Conservation (phyloP, 1,140 invertebrate genomes). For the Neodiprion virginianus region DNA sequence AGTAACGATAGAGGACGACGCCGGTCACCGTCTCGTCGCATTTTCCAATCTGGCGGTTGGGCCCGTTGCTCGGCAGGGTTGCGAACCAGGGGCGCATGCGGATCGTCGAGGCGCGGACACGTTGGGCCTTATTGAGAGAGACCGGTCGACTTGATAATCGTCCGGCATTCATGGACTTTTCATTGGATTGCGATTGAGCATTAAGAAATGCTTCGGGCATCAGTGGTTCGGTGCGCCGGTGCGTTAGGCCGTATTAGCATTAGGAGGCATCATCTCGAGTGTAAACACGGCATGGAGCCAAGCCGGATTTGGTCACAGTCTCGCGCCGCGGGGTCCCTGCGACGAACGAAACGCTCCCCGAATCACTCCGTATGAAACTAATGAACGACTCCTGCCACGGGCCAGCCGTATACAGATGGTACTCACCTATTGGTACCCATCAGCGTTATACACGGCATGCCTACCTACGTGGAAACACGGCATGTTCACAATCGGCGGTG, state of each 20-base stretch:
- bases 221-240: constrained; percentile 27
- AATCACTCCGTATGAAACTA: not conserved
- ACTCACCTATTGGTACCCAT: not conserved
- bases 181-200: constrained; percentile 65
- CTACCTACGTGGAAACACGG: too few relatives aligned
- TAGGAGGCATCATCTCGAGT: constrained; percentile 64
- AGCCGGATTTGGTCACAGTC: constrained; percentile 60
- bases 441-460: too few relatives aligned
- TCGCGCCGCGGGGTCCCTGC: constrained; percentile 47
- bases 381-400: constrained; percentile 6
- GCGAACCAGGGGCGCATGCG: constrained; percentile 23
- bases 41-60: constrained; percentile 51
- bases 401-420: not conserved
- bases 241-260: constrained; percentile 55
- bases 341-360: not conserved
- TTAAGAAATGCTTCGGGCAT: constrained; percentile 54
- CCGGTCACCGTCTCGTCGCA: not conserved
- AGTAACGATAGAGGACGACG: not conserved
- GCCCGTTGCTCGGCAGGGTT: constrained; percentile 55
- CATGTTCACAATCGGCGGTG: too few relatives aligned
- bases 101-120: constrained; percentile 49
- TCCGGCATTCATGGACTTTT: constrained; percentile 61
- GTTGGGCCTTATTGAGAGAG: constrained; percentile 62
- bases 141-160: constrained; percentile 63
- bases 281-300: constrained; percentile 61